Evolutionary conservation across 2,888 invertebrate species (phyloP).

Genomic region (Sclerodermus sp.): DNA sequence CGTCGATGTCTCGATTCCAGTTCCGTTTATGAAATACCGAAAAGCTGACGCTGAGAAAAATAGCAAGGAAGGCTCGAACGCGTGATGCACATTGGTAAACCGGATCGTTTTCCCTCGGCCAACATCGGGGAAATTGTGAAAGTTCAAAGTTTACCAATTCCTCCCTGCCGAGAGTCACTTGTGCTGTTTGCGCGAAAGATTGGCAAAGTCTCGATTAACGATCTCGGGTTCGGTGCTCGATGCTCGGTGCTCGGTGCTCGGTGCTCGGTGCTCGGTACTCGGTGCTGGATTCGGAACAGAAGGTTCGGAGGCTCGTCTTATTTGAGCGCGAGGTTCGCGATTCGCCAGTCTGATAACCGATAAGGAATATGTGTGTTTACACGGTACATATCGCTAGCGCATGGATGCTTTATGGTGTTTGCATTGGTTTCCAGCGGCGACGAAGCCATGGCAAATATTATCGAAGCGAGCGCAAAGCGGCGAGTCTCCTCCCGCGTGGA

Average conservation of each 20-base stretch:
- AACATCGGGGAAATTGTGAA: too few species aligned
- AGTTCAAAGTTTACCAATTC: too few species aligned
- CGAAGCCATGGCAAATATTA: constrained; percentile 34
- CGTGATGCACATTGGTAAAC: too few species aligned
- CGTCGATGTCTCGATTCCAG: constrained; percentile 1
- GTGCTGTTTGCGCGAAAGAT: too few species aligned
- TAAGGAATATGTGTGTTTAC: constrained; percentile 21
- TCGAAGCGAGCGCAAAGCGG: constrained; percentile 12
- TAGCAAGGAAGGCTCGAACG: background rate
- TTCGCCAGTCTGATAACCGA: constrained; percentile 14
- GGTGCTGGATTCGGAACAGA: too few species aligned
- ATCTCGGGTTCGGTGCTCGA: too few species aligned
- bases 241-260: too few species aligned
- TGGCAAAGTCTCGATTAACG: too few species aligned
- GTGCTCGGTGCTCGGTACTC: too few species aligned
- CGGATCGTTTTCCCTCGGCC: too few species aligned
- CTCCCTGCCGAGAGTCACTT: too few species aligned
- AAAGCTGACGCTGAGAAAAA: background rate
- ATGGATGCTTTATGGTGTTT: constrained; percentile 32
- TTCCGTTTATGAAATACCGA: constrained; percentile 4
- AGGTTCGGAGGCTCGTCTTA: too few species aligned
- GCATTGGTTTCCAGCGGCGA: constrained; percentile 32
- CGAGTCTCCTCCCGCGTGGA: background rate
- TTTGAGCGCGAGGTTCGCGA: constrained; percentile 5
- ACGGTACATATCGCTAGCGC: constrained; percentile 9